These are phyloP conservation scores for Drosophila pachea DNA, from an alignment of 1,140 invertebrate species.

Conservation along the genomic window DNA sequence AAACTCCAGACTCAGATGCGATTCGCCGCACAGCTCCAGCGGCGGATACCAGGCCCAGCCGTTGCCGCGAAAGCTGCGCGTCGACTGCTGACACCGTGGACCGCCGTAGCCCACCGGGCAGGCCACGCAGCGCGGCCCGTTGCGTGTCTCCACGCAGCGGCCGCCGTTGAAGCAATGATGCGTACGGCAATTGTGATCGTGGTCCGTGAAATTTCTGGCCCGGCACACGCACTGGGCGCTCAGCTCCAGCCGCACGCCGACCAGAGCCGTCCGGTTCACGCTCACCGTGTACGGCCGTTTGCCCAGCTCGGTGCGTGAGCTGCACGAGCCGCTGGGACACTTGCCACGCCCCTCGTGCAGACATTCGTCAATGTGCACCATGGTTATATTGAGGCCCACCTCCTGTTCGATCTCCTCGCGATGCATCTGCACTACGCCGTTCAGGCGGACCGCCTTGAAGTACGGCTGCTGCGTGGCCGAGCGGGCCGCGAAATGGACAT, in stretches of 20 bases:
- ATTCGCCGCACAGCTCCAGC: slow-evolving; percentile 84
- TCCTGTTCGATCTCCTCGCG: slow-evolving; percentile 83
- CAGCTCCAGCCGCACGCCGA: slow-evolving; percentile 83
- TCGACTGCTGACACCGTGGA: slow-evolving; percentile 85
- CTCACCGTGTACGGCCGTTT: slow-evolving; percentile 85
- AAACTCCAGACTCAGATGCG: slow-evolving; percentile 85
- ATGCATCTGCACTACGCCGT: slow-evolving; percentile 84
- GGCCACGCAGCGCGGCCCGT: slow-evolving; percentile 81
- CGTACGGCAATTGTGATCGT: slow-evolving; percentile 81
- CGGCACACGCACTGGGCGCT: slow-evolving; percentile 81
- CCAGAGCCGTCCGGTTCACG: slow-evolving; percentile 85
- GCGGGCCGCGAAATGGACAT: slow-evolving; percentile 84
- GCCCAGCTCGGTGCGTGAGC: slow-evolving; percentile 82
- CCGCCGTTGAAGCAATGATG: slow-evolving; percentile 86
- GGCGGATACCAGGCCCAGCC: slow-evolving; percentile 85
- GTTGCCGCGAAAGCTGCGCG: slow-evolving; percentile 83
- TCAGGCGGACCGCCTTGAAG: slow-evolving; percentile 83
- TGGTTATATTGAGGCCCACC: slow-evolving; percentile 84
- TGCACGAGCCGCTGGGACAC: slow-evolving; percentile 83
- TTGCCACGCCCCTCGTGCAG: slow-evolving; percentile 79
- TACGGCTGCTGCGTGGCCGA: slow-evolving; percentile 83
- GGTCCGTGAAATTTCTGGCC: slow-evolving; percentile 81
- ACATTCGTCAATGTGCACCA: slow-evolving; percentile 87
- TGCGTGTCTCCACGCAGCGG: slow-evolving; percentile 82
- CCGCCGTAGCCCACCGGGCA: slow-evolving; percentile 84